phyloP scores from a whole-genome alignment of 2,113 vertebrate genomes.

The Bufo gargarizans region DNA sequence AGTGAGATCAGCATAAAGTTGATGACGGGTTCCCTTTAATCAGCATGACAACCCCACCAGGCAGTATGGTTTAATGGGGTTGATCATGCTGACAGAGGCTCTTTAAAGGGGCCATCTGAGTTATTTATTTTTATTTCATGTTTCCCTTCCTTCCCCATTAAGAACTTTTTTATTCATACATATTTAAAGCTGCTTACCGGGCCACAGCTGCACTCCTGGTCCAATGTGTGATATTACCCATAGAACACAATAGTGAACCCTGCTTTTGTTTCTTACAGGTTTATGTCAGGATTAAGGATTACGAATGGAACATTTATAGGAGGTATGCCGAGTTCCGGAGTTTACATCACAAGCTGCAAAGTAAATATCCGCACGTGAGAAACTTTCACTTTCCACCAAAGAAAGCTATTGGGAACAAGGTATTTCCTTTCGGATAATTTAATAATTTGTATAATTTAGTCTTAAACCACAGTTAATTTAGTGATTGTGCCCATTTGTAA shows the following conservation, averaged over 20 bases:
- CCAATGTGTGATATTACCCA: neutral
- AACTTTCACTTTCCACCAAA: conserved; percentile 93
- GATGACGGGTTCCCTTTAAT: too few species aligned
- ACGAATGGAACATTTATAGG: conserved; percentile 97
- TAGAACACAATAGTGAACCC: conserved; percentile 4
- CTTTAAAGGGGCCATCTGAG: too few species aligned
- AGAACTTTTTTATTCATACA: too few species aligned
- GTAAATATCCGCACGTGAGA: conserved; percentile 87
- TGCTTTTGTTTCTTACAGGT: conserved; percentile 73
- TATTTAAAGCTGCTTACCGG: too few species aligned
- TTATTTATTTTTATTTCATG: too few species aligned
- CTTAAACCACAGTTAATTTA: neutral
- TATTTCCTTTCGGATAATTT: conserved; percentile 61
- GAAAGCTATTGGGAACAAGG: conserved; percentile 99
- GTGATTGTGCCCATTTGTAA: neutral
- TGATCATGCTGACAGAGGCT: too few species aligned
- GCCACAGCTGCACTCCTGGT: too few species aligned
- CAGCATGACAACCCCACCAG: too few species aligned
- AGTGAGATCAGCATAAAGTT: too few species aligned
- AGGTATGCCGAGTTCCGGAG: conserved; percentile 92
- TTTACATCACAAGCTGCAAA: conserved; percentile 87
- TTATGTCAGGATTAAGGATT: conserved; percentile 95
- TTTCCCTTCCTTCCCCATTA: too few species aligned
- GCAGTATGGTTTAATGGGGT: too few species aligned
- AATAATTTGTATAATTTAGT: neutral